phyloP scores from a whole-genome alignment of 2,888 invertebrate genomes.

The Epistrophe eligans region DNA sequence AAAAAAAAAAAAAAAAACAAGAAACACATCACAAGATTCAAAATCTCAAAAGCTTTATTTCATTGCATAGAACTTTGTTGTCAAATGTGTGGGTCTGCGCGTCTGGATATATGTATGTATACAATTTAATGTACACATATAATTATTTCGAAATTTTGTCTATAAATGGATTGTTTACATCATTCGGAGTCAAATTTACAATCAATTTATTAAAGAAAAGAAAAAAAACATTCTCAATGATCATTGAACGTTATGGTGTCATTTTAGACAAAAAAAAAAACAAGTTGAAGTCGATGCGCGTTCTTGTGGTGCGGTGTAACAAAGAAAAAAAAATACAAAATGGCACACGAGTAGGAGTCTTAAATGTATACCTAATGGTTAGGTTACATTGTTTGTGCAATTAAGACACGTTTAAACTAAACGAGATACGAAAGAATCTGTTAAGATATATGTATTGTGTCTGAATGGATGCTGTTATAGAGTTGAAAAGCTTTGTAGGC shows the following conservation, averaged over 20 bases:
- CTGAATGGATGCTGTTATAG: neutral
- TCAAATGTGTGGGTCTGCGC: conserved; percentile 14
- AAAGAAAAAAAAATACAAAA: neutral
- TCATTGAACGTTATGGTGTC: conserved; percentile 35
- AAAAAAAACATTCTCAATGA: conserved; percentile 26
- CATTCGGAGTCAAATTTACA: conserved; percentile 45
- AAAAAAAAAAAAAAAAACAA: neutral
- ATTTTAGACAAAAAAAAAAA: neutral
- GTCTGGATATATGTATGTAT: conserved; percentile 9
- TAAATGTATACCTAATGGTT: neutral
- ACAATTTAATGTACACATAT: no score
- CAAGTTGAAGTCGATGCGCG: neutral
- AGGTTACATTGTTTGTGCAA: conserved; percentile 11
- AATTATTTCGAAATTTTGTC: conserved; percentile 40
- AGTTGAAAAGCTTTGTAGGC: neutral
- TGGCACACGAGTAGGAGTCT: conserved; percentile 46
- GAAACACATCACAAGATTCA: neutral
- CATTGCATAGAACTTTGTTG: no score
- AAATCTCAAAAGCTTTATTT: conserved; percentile 9
- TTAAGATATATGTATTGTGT: neutral
- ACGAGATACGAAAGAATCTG: neutral
- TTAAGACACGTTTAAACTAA: neutral
- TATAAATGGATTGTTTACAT: conserved; percentile 71
- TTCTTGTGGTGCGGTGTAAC: neutral
- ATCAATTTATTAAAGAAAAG: conserved; percentile 38